Evolutionary conservation across 2,888 invertebrate species (phyloP).

Genomic region (Acanthacorydalis orientalis): DNA sequence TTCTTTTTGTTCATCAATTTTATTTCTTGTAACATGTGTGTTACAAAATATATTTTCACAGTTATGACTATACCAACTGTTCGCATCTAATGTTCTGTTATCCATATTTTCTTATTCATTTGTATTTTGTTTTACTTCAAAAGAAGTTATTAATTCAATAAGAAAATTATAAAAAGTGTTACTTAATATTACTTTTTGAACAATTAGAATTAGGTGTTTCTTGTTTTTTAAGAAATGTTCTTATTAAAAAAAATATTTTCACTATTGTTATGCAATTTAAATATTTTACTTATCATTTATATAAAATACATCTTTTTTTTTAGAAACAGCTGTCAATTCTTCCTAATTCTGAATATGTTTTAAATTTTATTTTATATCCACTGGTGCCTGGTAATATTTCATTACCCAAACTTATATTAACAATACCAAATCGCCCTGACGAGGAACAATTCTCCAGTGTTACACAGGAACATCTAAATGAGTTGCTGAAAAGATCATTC

Average conservation of each 20-base stretch:
- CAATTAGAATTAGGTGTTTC: too few species aligned
- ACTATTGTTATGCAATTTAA: too few species aligned
- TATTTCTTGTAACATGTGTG: background rate
- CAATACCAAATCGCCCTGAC: conserved; percentile 21
- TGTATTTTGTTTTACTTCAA: too few species aligned
- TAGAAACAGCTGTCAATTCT: conserved; percentile 35
- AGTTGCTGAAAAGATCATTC: conserved; percentile 38
- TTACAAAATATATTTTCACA: too few species aligned
- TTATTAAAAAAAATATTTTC: too few species aligned
- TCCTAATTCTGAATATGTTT: conserved; percentile 39
- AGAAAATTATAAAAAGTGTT: too few species aligned
- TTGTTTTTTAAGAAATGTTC: too few species aligned
- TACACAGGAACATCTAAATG: conserved; percentile 30
- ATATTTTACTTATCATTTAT: background rate
- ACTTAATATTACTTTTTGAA: too few species aligned
- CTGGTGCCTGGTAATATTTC: conserved; percentile 56
- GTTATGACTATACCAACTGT: too few species aligned
- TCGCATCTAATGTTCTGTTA: too few species aligned
- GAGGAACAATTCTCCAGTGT: conserved; percentile 20
- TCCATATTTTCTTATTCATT: too few species aligned
- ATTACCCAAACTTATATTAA: conserved; percentile 42
- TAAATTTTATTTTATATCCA: conserved; percentile 68
- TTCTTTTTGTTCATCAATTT: background rate
- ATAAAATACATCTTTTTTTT: conserved; percentile 10
- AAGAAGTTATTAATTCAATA: too few species aligned